Evolutionary conservation across 2,113 vertebrate genomes (phyloP).

Genomic region (Numenius arquata): DNA sequence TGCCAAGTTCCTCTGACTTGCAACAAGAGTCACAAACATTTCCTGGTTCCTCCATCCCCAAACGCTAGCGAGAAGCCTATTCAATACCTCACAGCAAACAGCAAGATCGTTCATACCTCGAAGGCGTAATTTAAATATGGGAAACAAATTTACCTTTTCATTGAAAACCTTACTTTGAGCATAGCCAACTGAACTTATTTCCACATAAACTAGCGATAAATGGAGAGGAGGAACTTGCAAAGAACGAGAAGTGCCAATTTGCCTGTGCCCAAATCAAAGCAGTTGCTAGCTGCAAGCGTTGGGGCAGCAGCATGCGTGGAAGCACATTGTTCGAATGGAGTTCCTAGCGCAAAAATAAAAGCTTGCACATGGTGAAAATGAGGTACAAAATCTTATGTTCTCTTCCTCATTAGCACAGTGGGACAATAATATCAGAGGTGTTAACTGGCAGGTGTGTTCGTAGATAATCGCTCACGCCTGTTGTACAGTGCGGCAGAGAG

Average conservation of each 20-base stretch:
- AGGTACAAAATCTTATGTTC: constrained; percentile 5
- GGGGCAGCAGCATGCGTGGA: background rate
- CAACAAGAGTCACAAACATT: background rate
- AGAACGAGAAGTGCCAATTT: constrained; percentile 43
- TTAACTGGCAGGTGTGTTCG: constrained; percentile 37
- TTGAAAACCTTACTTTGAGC: constrained; percentile 3
- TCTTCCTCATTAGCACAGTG: constrained; percentile 49
- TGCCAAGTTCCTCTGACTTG: background rate
- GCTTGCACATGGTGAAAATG: constrained; percentile 46
- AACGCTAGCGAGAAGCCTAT: background rate
- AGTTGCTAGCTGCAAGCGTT: background rate
- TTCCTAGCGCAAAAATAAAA: constrained; percentile 20
- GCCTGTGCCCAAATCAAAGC: background rate
- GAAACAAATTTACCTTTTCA: constrained; percentile 24
- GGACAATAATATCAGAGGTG: constrained; percentile 59
- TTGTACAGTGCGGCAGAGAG: background rate
- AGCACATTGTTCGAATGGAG: background rate
- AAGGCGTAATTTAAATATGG: constrained; percentile 13
- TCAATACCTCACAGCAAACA: constrained; percentile 13
- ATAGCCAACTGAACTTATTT: background rate
- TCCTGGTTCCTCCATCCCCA: background rate
- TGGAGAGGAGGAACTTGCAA: constrained; percentile 7
- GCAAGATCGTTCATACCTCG: background rate
- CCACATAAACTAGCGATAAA: background rate
- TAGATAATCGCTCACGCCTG: background rate